Conservation (phyloP, 2,797 vertebrate genomes). For the Propithecus perrieri region DNA sequence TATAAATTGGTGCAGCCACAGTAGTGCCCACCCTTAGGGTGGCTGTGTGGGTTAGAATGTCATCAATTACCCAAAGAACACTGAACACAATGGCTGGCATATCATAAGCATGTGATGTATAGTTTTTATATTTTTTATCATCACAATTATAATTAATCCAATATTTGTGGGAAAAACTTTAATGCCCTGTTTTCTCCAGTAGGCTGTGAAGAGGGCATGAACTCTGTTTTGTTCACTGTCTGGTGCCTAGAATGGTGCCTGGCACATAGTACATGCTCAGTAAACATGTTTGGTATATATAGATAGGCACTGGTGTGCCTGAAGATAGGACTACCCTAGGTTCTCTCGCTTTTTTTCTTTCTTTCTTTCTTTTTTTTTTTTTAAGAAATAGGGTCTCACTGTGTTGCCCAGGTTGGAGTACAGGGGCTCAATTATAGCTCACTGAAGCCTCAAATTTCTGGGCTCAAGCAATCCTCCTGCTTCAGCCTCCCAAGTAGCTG, state of each 20-base stretch:
- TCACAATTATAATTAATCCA: not conserved
- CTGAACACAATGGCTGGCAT: not conserved
- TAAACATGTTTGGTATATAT: fast-evolving
- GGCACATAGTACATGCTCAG: not conserved
- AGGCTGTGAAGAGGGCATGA: not conserved
- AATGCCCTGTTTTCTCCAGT: not conserved
- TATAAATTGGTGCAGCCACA: not conserved
- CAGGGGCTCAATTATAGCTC: not conserved
- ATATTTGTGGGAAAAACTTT: not conserved
- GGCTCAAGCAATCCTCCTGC: not conserved
- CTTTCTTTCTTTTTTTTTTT: not conserved
- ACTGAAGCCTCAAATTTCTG: not conserved
- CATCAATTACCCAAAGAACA: not conserved
- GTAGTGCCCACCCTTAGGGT: too few relatives aligned
- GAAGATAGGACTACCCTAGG: not conserved
- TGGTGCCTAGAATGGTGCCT: too few relatives aligned
- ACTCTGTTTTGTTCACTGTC: not conserved
- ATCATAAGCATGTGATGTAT: not conserved
- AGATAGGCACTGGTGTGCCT: not conserved
- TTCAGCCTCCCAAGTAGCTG: not conserved
- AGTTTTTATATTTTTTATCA: not conserved
- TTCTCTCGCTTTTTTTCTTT: not conserved
- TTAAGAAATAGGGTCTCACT: not conserved
- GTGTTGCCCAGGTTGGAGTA: not conserved
- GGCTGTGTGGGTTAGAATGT: not conserved